A percentile compares a stretch with the other conserved stretches of the same genome.
These are phyloP conservation scores for Lasioglossum marginatum DNA, from an alignment of 2,888 invertebrate species.

Conservation along the genomic window DNA sequence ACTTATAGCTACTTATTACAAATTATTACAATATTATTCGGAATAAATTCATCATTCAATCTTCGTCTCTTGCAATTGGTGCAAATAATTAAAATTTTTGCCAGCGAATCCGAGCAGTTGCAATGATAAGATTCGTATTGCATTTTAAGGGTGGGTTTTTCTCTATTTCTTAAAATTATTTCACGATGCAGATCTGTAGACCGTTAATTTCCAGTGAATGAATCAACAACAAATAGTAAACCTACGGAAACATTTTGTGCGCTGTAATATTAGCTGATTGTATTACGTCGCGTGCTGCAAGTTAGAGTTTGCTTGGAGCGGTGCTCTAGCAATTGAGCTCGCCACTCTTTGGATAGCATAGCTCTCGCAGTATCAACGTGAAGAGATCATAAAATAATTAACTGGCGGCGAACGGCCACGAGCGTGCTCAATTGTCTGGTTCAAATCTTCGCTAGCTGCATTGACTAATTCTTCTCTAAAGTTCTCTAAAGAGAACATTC, in stretches of 20 bases:
- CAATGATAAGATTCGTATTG: too few species aligned
- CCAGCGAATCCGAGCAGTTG: too few species aligned
- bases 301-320: conserved; percentile 36
- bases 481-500: neutral
- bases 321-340: conserved; percentile 53
- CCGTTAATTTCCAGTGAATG: neutral
- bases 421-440: neutral
- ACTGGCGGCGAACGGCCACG: neutral
- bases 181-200: neutral
- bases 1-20: too few species aligned
- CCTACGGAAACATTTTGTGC: neutral
- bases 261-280: neutral
- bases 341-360: conserved; percentile 24
- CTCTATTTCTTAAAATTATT: neutral
- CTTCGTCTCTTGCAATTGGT: too few species aligned
- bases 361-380: conserved; percentile 12
- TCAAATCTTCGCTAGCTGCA: neutral
- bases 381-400: conserved; percentile 36
- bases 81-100: too few species aligned
- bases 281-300: conserved; percentile 20
- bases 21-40: too few species aligned
- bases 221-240: neutral
- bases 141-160: too few species aligned
- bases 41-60: too few species aligned
- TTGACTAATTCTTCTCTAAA: neutral